These are phyloP conservation scores for Polyergus mexicanus DNA, from an alignment of 1,140 invertebrate species.

Conservation along the genomic window DNA sequence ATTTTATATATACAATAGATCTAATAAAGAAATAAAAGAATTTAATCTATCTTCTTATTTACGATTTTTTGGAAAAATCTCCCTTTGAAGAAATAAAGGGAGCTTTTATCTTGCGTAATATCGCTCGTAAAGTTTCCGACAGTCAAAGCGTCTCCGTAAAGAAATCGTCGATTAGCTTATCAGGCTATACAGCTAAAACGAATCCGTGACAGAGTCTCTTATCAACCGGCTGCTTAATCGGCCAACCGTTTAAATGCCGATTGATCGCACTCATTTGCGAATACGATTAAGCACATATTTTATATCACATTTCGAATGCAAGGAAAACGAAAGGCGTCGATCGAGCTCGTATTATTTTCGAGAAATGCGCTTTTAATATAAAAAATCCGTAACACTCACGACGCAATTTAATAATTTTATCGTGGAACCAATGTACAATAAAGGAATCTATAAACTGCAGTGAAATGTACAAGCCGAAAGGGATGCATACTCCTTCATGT, in stretches of 20 bases:
- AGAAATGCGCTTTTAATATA: slow-evolving; percentile 76
- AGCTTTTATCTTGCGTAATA: slow-evolving; percentile 36
- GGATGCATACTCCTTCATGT: background rate
- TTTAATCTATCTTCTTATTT: slow-evolving; percentile 2
- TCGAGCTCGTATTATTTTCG: slow-evolving; percentile 62
- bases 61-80: background rate
- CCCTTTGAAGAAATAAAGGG: slow-evolving; percentile 1
- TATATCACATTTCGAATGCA: slow-evolving; percentile 67
- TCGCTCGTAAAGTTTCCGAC: slow-evolving; percentile 28
- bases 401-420: slow-evolving; percentile 63
- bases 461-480: slow-evolving; percentile 7
- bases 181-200: slow-evolving; percentile 50
- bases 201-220: slow-evolving; percentile 58
- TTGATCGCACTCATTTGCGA: slow-evolving; percentile 61
- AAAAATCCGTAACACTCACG: slow-evolving; percentile 68
- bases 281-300: slow-evolving; percentile 64
- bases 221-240: slow-evolving; percentile 67
- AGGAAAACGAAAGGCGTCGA: slow-evolving; percentile 31
- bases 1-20: background rate
- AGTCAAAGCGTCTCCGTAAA: slow-evolving; percentile 50
- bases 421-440: slow-evolving; percentile 57
- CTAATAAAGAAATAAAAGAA: background rate
- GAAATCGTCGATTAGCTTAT: slow-evolving; percentile 74
- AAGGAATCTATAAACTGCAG: slow-evolving; percentile 24
- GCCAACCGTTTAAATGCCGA: slow-evolving; percentile 43